phyloP scores from a whole-genome alignment of 2,797 vertebrate genomes.

The Sternotherus odoratus region DNA sequence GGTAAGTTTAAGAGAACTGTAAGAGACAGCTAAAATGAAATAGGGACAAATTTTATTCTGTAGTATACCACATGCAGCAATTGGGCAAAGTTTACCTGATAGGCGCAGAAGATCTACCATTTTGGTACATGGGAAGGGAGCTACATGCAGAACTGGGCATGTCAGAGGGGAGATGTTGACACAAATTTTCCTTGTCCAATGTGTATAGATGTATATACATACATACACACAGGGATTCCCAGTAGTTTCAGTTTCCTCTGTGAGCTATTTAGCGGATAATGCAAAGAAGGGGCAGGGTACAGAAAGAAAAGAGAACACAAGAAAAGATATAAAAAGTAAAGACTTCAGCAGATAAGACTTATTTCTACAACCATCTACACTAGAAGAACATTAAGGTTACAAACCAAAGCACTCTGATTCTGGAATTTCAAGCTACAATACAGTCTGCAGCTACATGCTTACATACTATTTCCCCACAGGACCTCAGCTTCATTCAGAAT shows the following conservation, averaged over 20 bases:
- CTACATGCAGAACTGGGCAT: background rate
- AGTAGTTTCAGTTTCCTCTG: background rate
- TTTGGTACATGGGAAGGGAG: background rate
- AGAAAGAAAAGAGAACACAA: background rate
- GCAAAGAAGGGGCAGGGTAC: background rate
- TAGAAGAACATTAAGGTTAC: background rate
- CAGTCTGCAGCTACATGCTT: background rate
- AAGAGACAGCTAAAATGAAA: background rate
- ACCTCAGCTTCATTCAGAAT: background rate
- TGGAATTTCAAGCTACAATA: background rate
- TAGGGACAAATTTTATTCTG: background rate
- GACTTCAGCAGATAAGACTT: background rate
- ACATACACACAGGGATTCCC: background rate
- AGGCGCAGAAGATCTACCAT: background rate
- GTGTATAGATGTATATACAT: background rate
- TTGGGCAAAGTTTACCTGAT: background rate
- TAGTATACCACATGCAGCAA: background rate
- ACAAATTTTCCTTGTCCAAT: background rate
- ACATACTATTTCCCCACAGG: background rate
- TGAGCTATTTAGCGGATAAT: background rate
- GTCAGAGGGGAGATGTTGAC: background rate
- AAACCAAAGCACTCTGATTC: background rate
- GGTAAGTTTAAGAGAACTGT: background rate
- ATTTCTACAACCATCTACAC: background rate
- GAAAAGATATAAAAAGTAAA: background rate